A percentile compares a stretch with the other conserved stretches of the same genome.
Conservation (phyloP, 2,888 invertebrate genomes). For the Ptychoptera albimana region DNA sequence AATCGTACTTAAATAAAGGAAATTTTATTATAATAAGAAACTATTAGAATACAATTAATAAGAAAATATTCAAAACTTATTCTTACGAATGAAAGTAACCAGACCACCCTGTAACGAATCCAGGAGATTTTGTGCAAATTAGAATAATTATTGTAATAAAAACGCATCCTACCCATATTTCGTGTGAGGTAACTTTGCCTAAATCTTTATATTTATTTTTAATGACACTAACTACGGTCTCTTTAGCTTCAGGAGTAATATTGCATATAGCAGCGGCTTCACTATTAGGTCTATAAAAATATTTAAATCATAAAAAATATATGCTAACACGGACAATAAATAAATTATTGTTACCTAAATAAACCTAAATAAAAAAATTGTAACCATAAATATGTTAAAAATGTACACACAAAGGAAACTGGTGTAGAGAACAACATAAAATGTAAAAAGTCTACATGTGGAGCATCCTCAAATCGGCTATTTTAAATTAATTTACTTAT, state of each 20-base stretch:
- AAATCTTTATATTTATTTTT: conserved; percentile 49
- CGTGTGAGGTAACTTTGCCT: conserved; percentile 58
- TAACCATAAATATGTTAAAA: conserved; percentile 53
- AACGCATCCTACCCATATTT: conserved; percentile 39
- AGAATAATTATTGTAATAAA: conserved; percentile 51
- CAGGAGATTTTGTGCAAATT: conserved; percentile 72
- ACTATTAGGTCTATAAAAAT: background rate
- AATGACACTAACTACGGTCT: conserved; percentile 48
- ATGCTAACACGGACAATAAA: too few species aligned
- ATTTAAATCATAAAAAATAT: too few species aligned
- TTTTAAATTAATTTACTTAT: conserved; percentile 12
- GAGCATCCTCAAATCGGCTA: conserved; percentile 36
- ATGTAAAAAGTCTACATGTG: conserved; percentile 52
- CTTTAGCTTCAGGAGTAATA: background rate
- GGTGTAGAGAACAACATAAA: conserved; percentile 70
- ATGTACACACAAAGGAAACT: conserved; percentile 53
- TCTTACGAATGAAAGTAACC: conserved; percentile 44
- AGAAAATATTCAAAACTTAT: too few species aligned
- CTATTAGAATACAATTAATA: too few species aligned
- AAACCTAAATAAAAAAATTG: conserved; percentile 54
- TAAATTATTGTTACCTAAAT: background rate
- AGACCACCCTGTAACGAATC: conserved; percentile 70
- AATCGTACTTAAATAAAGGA: conserved; percentile 30
- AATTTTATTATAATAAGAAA: too few species aligned
- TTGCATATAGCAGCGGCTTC: background rate